phyloP scores from a whole-genome alignment of 1,140 invertebrate species.

The Macrotrachela quadricornifera region DNA sequence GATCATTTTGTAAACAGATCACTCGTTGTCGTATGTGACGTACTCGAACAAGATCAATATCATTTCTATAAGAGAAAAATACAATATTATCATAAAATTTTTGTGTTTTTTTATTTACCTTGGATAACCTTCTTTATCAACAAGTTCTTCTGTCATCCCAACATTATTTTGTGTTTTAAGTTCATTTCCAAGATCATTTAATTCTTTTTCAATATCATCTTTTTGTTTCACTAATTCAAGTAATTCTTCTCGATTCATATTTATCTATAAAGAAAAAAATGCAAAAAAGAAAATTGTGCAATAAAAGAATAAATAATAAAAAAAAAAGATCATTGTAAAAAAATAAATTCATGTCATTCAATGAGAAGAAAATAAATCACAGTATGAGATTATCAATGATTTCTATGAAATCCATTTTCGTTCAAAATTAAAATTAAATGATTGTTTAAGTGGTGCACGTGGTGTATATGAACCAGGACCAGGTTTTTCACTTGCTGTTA shows the following conservation, averaged over 20 bases:
- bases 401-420: slow-evolving; percentile 9
- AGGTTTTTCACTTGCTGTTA: neutral
- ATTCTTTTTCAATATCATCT: too few species aligned
- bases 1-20: slow-evolving; percentile 5
- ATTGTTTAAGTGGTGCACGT: neutral
- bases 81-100: neutral
- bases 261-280: too few species aligned
- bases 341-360: too few species aligned
- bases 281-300: too few species aligned
- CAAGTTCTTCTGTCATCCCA: slow-evolving; percentile 3
- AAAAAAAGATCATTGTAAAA: too few species aligned
- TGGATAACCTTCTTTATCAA: slow-evolving; percentile 7
- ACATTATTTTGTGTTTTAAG: neutral
- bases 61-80: neutral
- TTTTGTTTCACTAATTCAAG: too few species aligned
- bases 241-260: too few species aligned
- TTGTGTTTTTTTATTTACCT: neutral
- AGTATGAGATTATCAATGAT: too few species aligned
- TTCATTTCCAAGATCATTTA: too few species aligned
- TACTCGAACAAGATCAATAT: slow-evolving; percentile 6
- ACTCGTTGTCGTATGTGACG: neutral
- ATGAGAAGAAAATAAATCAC: too few species aligned
- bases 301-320: too few species aligned
- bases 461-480: slow-evolving; percentile 8
- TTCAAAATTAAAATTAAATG: slow-evolving; percentile 2